Evolutionary conservation across 37 sponge, comb jelly and placozoan genomes (phyloP), one percentile per base, ranked within the genome.

Genomic region (Petrosia ficiformis): DNA sequence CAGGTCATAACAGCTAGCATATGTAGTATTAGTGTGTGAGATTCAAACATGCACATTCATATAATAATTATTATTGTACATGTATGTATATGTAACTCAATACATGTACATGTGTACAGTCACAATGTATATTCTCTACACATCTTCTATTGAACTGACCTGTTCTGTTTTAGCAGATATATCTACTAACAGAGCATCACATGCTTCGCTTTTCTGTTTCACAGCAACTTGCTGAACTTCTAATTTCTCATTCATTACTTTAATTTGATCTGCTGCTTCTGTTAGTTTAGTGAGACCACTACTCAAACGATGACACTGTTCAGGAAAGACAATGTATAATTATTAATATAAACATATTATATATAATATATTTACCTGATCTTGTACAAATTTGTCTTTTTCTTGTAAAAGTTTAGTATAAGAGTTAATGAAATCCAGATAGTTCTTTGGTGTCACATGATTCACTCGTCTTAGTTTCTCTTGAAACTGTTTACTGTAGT

Each of bases 391-490:
- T 44, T 94, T 97, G 80, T 97, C 93, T 67, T 97, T 92, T 70
- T 94, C 87, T 38, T 79, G 67, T 26, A 97, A 91, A 22, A 98
- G 85, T 33, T 78, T 80, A 21, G 89, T 87, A 65, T 93, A 96
- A 5, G 88, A 82, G 76, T 82, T 86, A 66, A 99, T 91, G 71
- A 96, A 99, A 78, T 99, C 99, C 25, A 99, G 88, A 67, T 99
- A 99, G 86, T 99, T 99, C 81, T 99, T 99, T 1, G 99, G 96
- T 24, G 99, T 99, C 72, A 99, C 92, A 60, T 96, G 90, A 78
- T 99, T 99, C n/a, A 93, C 87, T 21, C 99, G 37, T 22, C 99
- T 77, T 59, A 93, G 80, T 80, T 88, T 99, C 68, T 87, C 92
- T 31, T 76, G 88, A 77, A 93, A 99, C 70, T 86, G 67, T 44